Evolutionary conservation across 2,113 vertebrate genomes (phyloP).

Genomic region (Esox niger): DNA sequence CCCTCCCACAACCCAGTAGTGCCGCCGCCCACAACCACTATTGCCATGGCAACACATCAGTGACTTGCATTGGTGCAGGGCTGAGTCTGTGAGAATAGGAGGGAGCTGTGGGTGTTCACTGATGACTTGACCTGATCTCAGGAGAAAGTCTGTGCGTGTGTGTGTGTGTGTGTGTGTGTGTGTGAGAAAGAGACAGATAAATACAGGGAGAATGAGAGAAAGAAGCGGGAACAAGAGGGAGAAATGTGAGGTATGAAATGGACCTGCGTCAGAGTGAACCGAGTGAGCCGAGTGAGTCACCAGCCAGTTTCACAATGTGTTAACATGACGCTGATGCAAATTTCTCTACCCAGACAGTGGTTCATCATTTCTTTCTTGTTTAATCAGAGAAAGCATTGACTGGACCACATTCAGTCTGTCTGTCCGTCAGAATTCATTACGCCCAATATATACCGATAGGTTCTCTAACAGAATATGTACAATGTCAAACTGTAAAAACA

Average conservation of each 20-base stretch:
- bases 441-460: background rate
- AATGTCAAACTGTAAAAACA: background rate
- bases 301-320: constrained; percentile 74
- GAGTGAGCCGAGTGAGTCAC: constrained; percentile 69
- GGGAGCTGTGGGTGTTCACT: constrained; percentile 53
- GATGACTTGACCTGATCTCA: constrained; percentile 60
- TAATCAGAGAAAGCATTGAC: background rate
- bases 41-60: constrained; percentile 68
- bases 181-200: constrained; percentile 40
- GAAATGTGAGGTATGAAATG: constrained; percentile 55
- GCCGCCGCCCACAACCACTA: constrained; percentile 67
- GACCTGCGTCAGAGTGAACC: constrained; percentile 54
- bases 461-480: background rate
- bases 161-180: constrained; percentile 28
- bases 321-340: constrained; percentile 71
- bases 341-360: constrained; percentile 30
- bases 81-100: constrained; percentile 53
- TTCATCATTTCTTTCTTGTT: constrained; percentile 37
- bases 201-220: constrained; percentile 5
- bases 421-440: background rate
- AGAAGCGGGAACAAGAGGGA: constrained; percentile 26
- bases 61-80: constrained; percentile 60
- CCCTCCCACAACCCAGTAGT: constrained; percentile 69
- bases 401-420: background rate
- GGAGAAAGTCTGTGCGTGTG: constrained; percentile 53